phyloP scores from a whole-genome alignment of 2,888 invertebrate genomes.

The Strigamia crassipes region DNA sequence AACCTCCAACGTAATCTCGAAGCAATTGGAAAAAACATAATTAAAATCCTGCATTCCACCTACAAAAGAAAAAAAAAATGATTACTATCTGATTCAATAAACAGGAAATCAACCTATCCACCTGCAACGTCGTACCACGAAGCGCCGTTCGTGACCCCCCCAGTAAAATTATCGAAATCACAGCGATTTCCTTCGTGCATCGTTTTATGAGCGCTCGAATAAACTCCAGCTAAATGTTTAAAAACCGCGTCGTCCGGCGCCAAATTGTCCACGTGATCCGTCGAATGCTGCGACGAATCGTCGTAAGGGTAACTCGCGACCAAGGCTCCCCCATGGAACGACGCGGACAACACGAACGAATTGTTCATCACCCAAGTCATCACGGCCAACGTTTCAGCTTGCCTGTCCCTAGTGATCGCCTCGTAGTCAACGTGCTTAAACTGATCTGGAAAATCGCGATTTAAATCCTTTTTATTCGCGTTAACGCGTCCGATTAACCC shows the following conservation, averaged over 20 bases:
- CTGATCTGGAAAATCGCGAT: conserved; percentile 92
- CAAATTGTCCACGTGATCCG: conserved; percentile 63
- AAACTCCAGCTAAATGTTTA: conserved; percentile 74
- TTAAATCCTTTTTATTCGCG: conserved; percentile 79
- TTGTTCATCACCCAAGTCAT: conserved; percentile 58
- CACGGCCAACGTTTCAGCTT: conserved; percentile 58
- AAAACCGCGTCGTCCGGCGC: conserved; percentile 84
- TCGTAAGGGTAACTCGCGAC: conserved; percentile 66
- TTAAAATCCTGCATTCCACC: conserved; percentile 66
- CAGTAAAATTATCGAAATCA: conserved; percentile 69
- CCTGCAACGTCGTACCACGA: conserved; percentile 83
- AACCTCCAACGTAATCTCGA: conserved; percentile 64
- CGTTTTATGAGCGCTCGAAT: conserved; percentile 72
- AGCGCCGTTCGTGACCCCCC: conserved; percentile 90
- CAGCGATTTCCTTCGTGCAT: conserved; percentile 75
- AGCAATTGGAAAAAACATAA: conserved; percentile 63
- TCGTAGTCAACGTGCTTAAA: conserved; percentile 64
- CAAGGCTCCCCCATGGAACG: conserved; percentile 61
- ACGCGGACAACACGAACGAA: conserved; percentile 60
- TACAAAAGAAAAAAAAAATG: conserved; percentile 52
- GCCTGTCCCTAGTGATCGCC: conserved; percentile 48
- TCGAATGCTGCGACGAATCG: conserved; percentile 52
- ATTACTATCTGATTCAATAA: background rate
- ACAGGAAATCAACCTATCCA: conserved; percentile 60
- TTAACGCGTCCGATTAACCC: conserved; percentile 79